Evolutionary conservation across 2,888 invertebrate species (phyloP), one percentile per base, ranked within the genome.

Genomic region (Dysmachus trigonus): DNA sequence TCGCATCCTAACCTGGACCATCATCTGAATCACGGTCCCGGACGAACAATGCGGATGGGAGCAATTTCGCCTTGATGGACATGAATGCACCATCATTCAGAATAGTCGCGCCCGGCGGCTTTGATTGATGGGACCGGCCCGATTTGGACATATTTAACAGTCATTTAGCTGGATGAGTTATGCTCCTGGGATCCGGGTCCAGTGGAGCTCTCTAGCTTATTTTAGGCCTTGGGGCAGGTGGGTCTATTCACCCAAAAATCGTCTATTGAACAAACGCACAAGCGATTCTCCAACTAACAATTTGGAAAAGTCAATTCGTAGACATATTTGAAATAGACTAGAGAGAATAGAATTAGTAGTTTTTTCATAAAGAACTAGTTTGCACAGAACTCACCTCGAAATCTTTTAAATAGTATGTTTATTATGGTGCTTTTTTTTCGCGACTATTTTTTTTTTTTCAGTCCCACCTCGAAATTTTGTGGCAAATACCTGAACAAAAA

Each of bases 111-210:
- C 53, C 62, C 53, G 53, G 77, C 30, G 15, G 62, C 10, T 47
- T 51, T 81, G 81, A 81, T 81, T 81, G 81, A 81, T 81, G 53
- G 81, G n/a, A 8, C 47, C 53, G 62, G 62, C 18, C 81, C 53
- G 81, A 31, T 62, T 18, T 62, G 81, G 81, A 81, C 81, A 81
- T 81, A 81, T 81, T 81, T 81, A 81, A 81, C 81, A 81, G 81
- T 81, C 81, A 81, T 81, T 81, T 81, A 81, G 18, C 10, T n/a
- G 53, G 33, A 81, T 81, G 81, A 81, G 81, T 81, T 81, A 81
- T 62, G 81, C 35, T 8, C n/a, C 27, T 5, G 4, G n/a, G 5
- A 5, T 13, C 15, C n/a, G 22, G 13, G 47, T 77, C 27, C 77
- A 47, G 41, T n/a, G 30, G n/a, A 10, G 27, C 18, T 27, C n/a